A percentile compares a stretch with the other conserved stretches of the same genome.
These are phyloP conservation scores for Pseudomyrmex concolor DNA, from an alignment of 1,140 invertebrate species.

Conservation along the genomic window DNA sequence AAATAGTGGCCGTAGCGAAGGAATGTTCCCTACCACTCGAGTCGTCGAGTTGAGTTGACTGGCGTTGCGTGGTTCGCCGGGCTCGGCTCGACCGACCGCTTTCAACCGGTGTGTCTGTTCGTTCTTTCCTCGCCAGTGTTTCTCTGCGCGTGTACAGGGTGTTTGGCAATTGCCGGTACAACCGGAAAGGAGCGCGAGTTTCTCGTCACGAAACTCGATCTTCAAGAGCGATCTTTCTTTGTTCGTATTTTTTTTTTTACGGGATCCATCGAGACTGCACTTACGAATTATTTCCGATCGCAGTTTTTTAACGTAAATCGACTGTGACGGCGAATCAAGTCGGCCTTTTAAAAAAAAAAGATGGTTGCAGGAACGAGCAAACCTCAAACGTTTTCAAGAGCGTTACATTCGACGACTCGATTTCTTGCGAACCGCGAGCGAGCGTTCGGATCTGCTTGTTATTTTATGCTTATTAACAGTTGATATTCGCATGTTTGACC, in stretches of 20 bases:
- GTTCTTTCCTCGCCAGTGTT: conserved; percentile 62
- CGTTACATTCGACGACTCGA: neutral
- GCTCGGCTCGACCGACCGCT: conserved; percentile 75
- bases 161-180: conserved; percentile 57
- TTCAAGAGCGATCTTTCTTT: conserved; percentile 5
- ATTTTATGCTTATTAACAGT: conserved; percentile 49
- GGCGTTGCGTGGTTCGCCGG: conserved; percentile 78
- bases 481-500: conserved; percentile 29
- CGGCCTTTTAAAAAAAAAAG: neutral
- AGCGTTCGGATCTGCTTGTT: conserved; percentile 31
- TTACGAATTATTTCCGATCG: conserved; percentile 47
- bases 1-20: conserved; percentile 85
- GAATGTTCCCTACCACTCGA: conserved; percentile 84
- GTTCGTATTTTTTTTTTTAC: neutral
- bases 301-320: conserved; percentile 39
- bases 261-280: conserved; percentile 7
- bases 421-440: neutral
- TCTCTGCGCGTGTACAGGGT: conserved; percentile 53
- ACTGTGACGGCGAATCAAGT: conserved; percentile 32
- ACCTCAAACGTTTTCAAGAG: conserved; percentile 14
- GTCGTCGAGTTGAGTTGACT: conserved; percentile 83
- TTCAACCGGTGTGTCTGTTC: conserved; percentile 80
- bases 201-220: conserved; percentile 39
- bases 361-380: conserved; percentile 27
- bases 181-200: conserved; percentile 34